Evolutionary conservation across 2,888 invertebrate species (phyloP).

Genomic region (Mystacides longicornis): DNA sequence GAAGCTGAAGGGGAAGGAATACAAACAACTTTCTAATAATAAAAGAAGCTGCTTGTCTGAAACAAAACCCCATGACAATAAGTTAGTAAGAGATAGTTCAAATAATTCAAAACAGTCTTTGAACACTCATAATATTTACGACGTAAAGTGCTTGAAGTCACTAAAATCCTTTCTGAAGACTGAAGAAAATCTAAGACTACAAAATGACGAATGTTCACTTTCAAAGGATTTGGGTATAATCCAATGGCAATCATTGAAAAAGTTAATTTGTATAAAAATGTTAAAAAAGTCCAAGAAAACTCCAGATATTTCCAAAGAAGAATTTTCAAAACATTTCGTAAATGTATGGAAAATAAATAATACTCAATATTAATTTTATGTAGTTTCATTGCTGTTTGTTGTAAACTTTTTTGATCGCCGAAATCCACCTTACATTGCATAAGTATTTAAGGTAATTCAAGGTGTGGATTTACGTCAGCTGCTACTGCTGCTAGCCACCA

Average conservation of each 20-base stretch:
- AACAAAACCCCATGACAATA: not conserved
- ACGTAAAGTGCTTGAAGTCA: conserved; percentile 23
- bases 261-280: conserved; percentile 32
- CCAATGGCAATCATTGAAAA: conserved; percentile 49
- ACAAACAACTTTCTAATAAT: not conserved
- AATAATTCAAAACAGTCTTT: not conserved
- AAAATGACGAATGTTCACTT: conserved; percentile 33
- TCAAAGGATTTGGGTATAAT: conserved; percentile 45
- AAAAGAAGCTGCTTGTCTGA: not conserved
- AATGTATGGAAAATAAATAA: conserved; percentile 30
- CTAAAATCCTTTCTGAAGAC: conserved; percentile 35
- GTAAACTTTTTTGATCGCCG: too few species aligned
- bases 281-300: conserved; percentile 10
- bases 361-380: too few species aligned
- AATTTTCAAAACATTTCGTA: too few species aligned
- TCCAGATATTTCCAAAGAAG: not conserved
- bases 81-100: not conserved
- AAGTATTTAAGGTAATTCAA: too few species aligned
- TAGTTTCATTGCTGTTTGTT: too few species aligned
- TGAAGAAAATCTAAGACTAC: conserved; percentile 38
- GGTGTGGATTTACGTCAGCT: too few species aligned
- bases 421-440: too few species aligned
- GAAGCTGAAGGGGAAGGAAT: not conserved
- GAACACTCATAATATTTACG: conserved; percentile 10
- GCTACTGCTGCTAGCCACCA: too few species aligned